A percentile compares a stretch with the other conserved stretches of the same genome.
Evolutionary conservation across 2,888 invertebrate species (phyloP).

Genomic region (Lomographa bimaculata): DNA sequence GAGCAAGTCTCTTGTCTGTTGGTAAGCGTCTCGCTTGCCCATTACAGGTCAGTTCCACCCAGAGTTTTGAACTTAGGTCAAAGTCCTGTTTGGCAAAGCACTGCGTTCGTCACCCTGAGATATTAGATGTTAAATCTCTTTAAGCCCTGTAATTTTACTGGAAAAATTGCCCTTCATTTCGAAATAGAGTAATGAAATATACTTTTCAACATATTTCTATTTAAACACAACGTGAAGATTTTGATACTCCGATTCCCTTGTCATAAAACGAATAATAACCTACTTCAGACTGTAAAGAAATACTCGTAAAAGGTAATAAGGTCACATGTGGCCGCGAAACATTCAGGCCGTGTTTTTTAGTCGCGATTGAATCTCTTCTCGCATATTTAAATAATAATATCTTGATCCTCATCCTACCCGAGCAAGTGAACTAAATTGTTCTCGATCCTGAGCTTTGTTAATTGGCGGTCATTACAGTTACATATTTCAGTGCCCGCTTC

Average conservation of each 20-base stretch:
- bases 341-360: neutral
- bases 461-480: constrained; percentile 77
- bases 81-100: too few relatives aligned
- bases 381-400: constrained; percentile 33
- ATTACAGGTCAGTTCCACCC: too few relatives aligned
- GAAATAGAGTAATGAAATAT: too few relatives aligned
- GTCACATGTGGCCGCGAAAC: constrained; percentile 10
- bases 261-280: constrained; percentile 24
- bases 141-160: too few relatives aligned
- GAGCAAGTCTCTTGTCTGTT: too few relatives aligned
- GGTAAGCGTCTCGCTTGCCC: too few relatives aligned
- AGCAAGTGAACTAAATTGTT: constrained; percentile 59
- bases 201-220: constrained; percentile 8
- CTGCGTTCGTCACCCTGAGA: too few relatives aligned
- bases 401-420: constrained; percentile 43
- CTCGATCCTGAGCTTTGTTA: constrained; percentile 73
- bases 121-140: too few relatives aligned
- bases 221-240: constrained; percentile 10
- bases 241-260: constrained; percentile 26
- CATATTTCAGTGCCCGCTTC: constrained; percentile 66
- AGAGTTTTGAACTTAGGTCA: too few relatives aligned
- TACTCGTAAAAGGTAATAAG: constrained; percentile 23
- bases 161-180: too few relatives aligned
- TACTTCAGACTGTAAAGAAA: constrained; percentile 19
- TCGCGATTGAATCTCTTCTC: constrained; percentile 17